These are phyloP conservation scores for Archivesica marissinica DNA, from an alignment of 1,140 invertebrate species.

Conservation along the genomic window DNA sequence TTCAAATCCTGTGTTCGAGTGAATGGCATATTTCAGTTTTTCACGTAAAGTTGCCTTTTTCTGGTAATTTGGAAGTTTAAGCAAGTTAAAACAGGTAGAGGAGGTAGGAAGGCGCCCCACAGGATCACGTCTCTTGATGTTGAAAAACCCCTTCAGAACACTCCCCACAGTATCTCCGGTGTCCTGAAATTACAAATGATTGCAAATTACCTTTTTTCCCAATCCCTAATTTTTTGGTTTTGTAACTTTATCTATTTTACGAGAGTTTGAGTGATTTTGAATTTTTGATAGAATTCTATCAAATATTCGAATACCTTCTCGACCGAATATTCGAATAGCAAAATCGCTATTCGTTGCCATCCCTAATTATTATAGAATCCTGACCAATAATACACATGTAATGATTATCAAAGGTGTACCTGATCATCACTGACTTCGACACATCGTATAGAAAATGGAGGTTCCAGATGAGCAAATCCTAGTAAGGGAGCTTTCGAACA, in stretches of 20 bases:
- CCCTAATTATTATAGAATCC: no score
- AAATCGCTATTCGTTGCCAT: no score
- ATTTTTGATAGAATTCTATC: no score
- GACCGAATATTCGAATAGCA: no score
- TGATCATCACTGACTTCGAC: conserved; percentile 99
- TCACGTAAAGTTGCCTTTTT: conserved; percentile 97
- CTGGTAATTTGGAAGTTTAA: conserved; percentile 99
- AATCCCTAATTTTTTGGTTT: no score
- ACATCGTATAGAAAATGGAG: conserved; percentile 99
- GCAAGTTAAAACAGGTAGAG: conserved; percentile 99
- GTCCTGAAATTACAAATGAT: conserved; percentile 85
- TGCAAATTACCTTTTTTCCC: no score
- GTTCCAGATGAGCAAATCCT: conserved; percentile 98
- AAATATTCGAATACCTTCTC: no score
- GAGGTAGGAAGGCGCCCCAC: conserved; percentile 98
- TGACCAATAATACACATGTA: no score
- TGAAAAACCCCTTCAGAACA: conserved; percentile 99
- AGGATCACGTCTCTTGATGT: conserved; percentile 96
- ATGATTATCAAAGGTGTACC: conserved; percentile 82
- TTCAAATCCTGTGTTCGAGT: conserved; percentile 99
- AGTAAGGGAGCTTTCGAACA: conserved; percentile 99
- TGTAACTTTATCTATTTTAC: no score
- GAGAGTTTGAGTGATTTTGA: no score
- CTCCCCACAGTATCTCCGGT: conserved; percentile 98
- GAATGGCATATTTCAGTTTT: conserved; percentile 98